phyloP scores from a whole-genome alignment of 2,113 vertebrate species.

The Pedionomus torquatus region DNA sequence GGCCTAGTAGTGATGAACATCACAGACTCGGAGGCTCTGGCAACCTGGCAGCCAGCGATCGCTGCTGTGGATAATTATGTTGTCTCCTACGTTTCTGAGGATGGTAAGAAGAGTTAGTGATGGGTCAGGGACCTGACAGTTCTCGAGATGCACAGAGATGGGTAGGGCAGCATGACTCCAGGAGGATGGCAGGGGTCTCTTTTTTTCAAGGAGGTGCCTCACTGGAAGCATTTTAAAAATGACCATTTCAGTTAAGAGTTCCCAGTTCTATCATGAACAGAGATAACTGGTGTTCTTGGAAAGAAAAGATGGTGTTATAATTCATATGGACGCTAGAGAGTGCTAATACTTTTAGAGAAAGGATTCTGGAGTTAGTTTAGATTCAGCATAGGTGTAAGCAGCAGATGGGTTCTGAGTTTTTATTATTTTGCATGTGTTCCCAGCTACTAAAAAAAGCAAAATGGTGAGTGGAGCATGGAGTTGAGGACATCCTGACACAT shows the following conservation, averaged over 20 bases:
- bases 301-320: neutral
- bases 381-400: too few species aligned
- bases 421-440: neutral
- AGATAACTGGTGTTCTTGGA: neutral
- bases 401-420: neutral
- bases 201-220: neutral
- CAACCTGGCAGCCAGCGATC: slow-evolving; percentile 94
- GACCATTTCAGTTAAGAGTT: neutral
- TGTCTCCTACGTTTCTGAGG: slow-evolving; percentile 87
- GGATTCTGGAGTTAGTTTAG: neutral
- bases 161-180: neutral
- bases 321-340: slow-evolving; percentile 36
- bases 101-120: slow-evolving; percentile 73
- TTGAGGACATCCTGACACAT: neutral
- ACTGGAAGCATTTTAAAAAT: neutral
- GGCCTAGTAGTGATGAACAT: slow-evolving; percentile 88
- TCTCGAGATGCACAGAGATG: neutral
- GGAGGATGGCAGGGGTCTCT: neutral
- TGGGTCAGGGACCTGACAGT: neutral
- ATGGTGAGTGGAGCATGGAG: neutral
- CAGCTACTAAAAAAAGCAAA: neutral
- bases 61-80: slow-evolving; percentile 92
- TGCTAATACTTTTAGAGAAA: neutral
- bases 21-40: slow-evolving; percentile 88
- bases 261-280: neutral